These are phyloP conservation scores for Halocynthia roretzi DNA, from an alignment of 23 tunicate species.

Conservation along the genomic window DNA sequence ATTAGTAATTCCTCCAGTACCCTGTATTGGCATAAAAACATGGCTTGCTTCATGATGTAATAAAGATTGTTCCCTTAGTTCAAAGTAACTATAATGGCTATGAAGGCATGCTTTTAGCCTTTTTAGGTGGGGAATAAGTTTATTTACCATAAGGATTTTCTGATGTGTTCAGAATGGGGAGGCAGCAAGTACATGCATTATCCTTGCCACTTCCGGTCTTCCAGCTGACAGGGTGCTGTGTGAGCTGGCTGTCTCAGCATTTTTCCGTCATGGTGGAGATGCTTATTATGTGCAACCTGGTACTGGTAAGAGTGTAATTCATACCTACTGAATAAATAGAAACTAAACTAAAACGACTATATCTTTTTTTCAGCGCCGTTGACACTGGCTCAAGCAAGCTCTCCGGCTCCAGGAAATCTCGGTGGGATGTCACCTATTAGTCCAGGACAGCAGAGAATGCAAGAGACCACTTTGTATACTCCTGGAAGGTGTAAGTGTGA, in stretches of 20 bases:
- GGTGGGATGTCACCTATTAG: conserved; percentile 14
- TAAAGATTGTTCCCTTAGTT: too few relatives aligned
- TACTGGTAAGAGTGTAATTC: background rate
- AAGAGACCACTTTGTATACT: conserved; percentile 22
- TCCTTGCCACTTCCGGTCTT: conserved; percentile 59
- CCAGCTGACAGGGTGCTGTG: conserved; percentile 53
- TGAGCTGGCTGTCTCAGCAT: conserved; percentile 54
- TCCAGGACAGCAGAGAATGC: conserved; percentile 4
- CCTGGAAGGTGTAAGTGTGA: conserved; percentile 59
- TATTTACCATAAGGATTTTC: background rate
- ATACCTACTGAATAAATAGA: background rate
- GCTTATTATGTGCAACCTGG: conserved; percentile 9
- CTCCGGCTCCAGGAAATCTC: background rate
- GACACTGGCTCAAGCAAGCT: background rate
- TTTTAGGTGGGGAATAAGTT: too few relatives aligned
- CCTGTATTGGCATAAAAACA: too few relatives aligned
- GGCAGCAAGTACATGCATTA: conserved; percentile 84
- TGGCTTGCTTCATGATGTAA: too few relatives aligned
- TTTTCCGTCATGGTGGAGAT: conserved; percentile 65
- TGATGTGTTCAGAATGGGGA: conserved; percentile 68
- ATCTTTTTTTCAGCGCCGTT: background rate
- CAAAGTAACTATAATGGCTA: too few relatives aligned
- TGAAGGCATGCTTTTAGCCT: too few relatives aligned
- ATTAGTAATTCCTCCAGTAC: too few relatives aligned
- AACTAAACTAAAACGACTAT: background rate